Evolutionary conservation across 2,797 vertebrate species (phyloP).

Genomic region (Coluber constrictor): DNA sequence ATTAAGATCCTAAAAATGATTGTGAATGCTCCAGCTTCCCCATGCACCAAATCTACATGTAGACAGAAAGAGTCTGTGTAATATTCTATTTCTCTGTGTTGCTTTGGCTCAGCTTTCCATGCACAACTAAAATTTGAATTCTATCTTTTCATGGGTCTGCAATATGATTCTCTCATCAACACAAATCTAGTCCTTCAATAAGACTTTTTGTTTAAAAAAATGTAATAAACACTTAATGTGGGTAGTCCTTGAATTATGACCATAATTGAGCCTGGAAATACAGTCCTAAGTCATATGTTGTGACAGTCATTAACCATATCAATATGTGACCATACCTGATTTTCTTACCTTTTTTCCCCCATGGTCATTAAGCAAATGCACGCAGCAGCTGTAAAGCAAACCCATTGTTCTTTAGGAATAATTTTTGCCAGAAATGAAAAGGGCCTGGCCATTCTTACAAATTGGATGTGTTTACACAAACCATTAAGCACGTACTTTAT

Average conservation of each 20-base stretch:
- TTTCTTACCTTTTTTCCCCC: too few species aligned
- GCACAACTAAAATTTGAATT: not conserved
- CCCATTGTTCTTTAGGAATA: not conserved
- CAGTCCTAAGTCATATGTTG: not conserved
- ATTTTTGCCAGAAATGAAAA: not conserved
- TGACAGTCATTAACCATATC: not conserved
- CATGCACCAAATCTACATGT: not conserved
- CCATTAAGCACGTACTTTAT: not conserved
- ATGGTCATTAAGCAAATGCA: not conserved
- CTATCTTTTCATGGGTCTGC: not conserved
- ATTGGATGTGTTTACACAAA: not conserved
- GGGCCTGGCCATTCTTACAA: not conserved
- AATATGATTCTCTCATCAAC: not conserved
- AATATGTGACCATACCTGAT: not conserved
- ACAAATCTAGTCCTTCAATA: not conserved
- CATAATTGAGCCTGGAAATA: not conserved
- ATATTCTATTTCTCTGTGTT: not conserved
- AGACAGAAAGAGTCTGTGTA: not conserved
- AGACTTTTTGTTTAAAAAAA: not conserved
- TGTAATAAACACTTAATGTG: not conserved
- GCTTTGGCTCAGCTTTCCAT: not conserved
- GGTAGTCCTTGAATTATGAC: not conserved
- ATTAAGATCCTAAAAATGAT: constrained; percentile 8
- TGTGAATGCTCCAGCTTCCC: rapidly evolving
- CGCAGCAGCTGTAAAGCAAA: not conserved